Base-by-base conservation (phyloP, 2,797 vertebrate genomes). In the Babyrousa celebensis region DNA sequence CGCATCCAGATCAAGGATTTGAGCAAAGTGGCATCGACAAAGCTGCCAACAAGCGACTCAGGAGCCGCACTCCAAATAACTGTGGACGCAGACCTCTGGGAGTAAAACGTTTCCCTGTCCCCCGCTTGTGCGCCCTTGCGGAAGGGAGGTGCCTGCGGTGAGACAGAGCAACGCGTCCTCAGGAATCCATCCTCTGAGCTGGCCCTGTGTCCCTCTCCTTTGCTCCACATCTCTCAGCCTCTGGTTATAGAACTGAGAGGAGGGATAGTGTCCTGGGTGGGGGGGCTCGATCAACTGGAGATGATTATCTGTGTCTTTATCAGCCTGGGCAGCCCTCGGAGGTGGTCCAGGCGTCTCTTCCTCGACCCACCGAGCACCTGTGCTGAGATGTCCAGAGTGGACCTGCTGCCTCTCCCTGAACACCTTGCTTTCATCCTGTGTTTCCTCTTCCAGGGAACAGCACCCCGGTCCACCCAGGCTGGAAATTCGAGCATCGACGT, bases 81-180 rank as follows among this genome's bases (percentile, higher is more conserved):
- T 0, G 1, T 40, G 36, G 7, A 40, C 27, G 54, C 8, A 4
- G 29, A 9, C n/a, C n/a, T 58, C 85, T 0, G 0, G 70, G 12
- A 14, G 27, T 1, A 21, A 17, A 12, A 27, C n/a, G 12, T 2
- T 18, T 60, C 25, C 36, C 25, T 0, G 0, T n/a, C 40, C 82
- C 62, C 43, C 15, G 12, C 0, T 48, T 62, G 43, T 4, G 8
- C 3, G 25, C 6, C 8, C 20, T 2, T 14, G 40, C 1, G 25
- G 4, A 1, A 3, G 0, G 27, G 52, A n/a, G 54, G 12, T 0
- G 0, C 14, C 14, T 18, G 20, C 0, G 1, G 32, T 1, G 52
- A 48, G 63, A 29, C 0, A 1, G 43, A 48, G 36, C 54, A 9
- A 9, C 21, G 12, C 0, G 6, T 0, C 6, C 0, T n/a, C 2